Percentiles rank a stretch among this genome's conserved stretches.
Evolutionary conservation across 2,113 vertebrate species (phyloP).

Genomic region (Rhagologus leucostigma): DNA sequence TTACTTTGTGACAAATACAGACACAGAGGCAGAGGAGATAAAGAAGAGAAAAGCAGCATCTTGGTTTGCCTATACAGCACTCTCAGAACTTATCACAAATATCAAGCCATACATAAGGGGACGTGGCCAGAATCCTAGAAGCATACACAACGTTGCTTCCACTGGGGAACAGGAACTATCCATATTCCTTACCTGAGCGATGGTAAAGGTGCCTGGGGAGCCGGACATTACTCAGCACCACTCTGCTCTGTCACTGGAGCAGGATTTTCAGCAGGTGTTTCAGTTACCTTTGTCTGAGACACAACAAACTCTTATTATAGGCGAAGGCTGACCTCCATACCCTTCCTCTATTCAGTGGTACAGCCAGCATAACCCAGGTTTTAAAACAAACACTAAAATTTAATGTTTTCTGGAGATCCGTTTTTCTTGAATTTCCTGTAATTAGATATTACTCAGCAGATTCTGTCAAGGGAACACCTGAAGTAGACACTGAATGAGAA

Average conservation of each 20-base stretch:
- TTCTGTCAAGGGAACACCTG: background rate
- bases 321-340: background rate
- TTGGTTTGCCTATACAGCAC: background rate
- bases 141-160: background rate
- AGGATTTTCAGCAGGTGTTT: constrained; percentile 71
- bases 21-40: background rate
- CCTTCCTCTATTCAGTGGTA: background rate
- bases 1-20: background rate
- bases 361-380: background rate
- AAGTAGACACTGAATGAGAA: background rate
- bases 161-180: background rate
- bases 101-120: background rate
- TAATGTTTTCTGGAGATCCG: background rate
- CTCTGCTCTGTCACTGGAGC: constrained; percentile 70
- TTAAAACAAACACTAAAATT: background rate
- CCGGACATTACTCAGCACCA: constrained; percentile 68
- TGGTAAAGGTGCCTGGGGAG: constrained; percentile 64
- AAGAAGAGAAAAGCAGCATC: background rate
- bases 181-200: constrained; percentile 54
- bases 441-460: background rate
- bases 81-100: background rate
- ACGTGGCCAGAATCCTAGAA: background rate
- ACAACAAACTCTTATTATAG: background rate
- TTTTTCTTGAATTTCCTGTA: background rate
- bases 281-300: constrained; percentile 67